Percentiles rank a stretch among this genome's conserved stretches.
These are phyloP conservation scores for Stratiomys singularior DNA, from an alignment of 2,888 invertebrate species.

Conservation along the genomic window DNA sequence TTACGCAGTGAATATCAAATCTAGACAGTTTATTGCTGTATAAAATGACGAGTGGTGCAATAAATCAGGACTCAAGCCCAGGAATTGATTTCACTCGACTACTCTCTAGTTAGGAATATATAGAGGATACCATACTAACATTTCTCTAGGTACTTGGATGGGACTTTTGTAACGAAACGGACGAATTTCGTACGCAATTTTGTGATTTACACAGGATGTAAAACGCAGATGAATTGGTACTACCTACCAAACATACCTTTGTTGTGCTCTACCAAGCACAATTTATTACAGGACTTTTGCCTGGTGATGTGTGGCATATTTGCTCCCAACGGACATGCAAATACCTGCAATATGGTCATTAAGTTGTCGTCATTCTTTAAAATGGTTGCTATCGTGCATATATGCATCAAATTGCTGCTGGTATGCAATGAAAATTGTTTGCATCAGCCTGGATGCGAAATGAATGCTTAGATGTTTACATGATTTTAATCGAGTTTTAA, in stretches of 20 bases:
- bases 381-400: no score
- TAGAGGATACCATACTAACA: not conserved
- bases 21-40: conserved; percentile 36
- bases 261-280: not conserved
- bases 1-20: conserved; percentile 38
- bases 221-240: conserved; percentile 29
- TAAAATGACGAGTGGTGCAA: conserved; percentile 28
- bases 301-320: conserved; percentile 18
- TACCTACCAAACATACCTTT: not conserved
- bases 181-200: conserved; percentile 9
- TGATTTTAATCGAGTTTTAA: no score
- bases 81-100: conserved; percentile 24
- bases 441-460: no score
- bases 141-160: not conserved
- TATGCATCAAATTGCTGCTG: no score
- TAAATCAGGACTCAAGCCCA: conserved; percentile 21
- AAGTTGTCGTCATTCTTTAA: not conserved
- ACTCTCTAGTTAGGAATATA: not conserved
- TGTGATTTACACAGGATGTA: conserved; percentile 41
- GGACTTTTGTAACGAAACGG: not conserved
- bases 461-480: no score
- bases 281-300: not conserved
- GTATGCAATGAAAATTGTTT: no score
- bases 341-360: conserved; percentile 9
- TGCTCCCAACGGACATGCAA: not conserved